Percentiles rank a stretch among this genome's conserved stretches.
phyloP scores from a whole-genome alignment of 1,140 invertebrate species.

The Drosophila sulfurigaster region DNA sequence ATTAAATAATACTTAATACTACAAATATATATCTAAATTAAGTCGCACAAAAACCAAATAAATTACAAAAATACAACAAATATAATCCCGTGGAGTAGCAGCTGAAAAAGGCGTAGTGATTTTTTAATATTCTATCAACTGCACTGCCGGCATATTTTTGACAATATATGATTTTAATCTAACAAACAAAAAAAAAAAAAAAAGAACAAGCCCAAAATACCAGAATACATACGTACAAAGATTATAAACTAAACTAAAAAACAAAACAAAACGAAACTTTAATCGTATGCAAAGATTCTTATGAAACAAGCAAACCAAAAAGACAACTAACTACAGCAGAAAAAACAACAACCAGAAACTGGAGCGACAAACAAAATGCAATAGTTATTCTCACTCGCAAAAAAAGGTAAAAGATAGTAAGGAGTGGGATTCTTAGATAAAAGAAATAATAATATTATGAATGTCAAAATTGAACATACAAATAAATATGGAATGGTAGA shows the following conservation, averaged over 20 bases:
- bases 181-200: constrained; percentile 40
- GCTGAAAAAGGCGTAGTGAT: constrained; percentile 48
- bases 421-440: too few relatives aligned
- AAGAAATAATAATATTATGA: too few relatives aligned
- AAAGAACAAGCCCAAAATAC: constrained; percentile 24
- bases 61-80: constrained; percentile 15
- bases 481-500: too few relatives aligned
- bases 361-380: constrained; percentile 71
- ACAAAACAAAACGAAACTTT: too few relatives aligned
- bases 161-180: constrained; percentile 74
- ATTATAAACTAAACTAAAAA: constrained; percentile 25
- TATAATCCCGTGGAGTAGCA: constrained; percentile 30
- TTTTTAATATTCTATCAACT: constrained; percentile 73
- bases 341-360: constrained; percentile 42
- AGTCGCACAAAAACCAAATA: constrained; percentile 70
- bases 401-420: constrained; percentile 46
- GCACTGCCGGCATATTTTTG: constrained; percentile 80
- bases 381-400: constrained; percentile 72
- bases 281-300: constrained; percentile 67
- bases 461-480: too few relatives aligned
- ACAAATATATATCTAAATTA: constrained; percentile 45
- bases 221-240: constrained; percentile 49
- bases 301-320: constrained; percentile 56
- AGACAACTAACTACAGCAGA: constrained; percentile 31
- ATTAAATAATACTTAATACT: constrained; percentile 38